Evolutionary conservation across 2,888 invertebrate species (phyloP).

Genomic region (Agrypnus murinus): DNA sequence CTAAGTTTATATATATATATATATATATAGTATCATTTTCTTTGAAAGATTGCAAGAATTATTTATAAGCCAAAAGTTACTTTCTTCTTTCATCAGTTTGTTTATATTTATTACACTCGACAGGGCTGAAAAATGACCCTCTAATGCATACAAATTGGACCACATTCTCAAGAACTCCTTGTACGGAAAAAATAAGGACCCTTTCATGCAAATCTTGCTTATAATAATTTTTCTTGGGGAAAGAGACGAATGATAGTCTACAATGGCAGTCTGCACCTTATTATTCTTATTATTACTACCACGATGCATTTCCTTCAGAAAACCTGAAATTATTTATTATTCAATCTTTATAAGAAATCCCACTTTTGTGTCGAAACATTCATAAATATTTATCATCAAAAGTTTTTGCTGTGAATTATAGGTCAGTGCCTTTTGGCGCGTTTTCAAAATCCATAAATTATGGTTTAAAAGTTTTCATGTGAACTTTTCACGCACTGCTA

Average conservation of each 20-base stretch:
- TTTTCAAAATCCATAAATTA: conserved; percentile 20
- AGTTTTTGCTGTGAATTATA: conserved; percentile 1
- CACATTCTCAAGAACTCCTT: conserved; percentile 30
- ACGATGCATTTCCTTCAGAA: no score
- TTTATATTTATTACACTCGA: conserved; percentile 40
- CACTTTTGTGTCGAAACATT: background rate
- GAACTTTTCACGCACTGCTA: conserved; percentile 7
- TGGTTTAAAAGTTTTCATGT: conserved; percentile 5
- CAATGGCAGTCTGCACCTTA: conserved; percentile 5
- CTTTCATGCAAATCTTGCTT: conserved; percentile 23
- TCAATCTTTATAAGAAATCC: no score
- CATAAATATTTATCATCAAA: background rate
- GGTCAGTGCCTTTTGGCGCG: conserved; percentile 12
- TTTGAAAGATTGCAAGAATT: no score
- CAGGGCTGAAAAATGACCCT: conserved; percentile 41
- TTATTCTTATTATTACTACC: background rate
- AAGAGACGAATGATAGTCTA: conserved; percentile 3
- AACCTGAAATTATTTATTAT: no score
- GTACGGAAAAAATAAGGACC: conserved; percentile 21
- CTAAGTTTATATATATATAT: no score
- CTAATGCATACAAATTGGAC: conserved; percentile 45
- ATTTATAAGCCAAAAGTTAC: conserved; percentile 13
- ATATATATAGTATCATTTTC: no score
- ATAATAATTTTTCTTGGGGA: conserved; percentile 21
- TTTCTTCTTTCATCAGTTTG: conserved; percentile 30